Evolutionary conservation across 2,797 vertebrate species (phyloP).

Genomic region (Nannoperca obscura): DNA sequence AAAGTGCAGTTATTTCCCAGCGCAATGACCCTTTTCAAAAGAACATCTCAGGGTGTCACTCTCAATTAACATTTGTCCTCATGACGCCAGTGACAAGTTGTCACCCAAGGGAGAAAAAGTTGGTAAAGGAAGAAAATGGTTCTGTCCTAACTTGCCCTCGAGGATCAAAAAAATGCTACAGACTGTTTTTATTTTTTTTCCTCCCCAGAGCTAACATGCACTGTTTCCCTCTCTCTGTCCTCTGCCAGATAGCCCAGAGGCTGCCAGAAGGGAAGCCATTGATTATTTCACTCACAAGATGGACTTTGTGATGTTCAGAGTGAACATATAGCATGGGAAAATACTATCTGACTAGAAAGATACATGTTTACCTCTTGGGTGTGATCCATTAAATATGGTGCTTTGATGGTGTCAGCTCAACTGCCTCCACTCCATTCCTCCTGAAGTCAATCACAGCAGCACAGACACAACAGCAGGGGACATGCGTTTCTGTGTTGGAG

Average conservation of each 20-base stretch:
- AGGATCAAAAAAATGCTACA: slow-evolving; percentile 59
- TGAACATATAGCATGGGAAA: slow-evolving; percentile 57
- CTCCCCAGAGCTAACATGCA: slow-evolving; percentile 53
- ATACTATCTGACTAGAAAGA: slow-evolving; percentile 60
- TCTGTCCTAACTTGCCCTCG: slow-evolving; percentile 44
- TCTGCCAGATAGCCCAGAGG: slow-evolving; percentile 64
- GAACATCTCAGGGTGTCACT: slow-evolving; percentile 61
- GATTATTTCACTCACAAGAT: slow-evolving; percentile 79
- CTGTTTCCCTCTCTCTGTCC: slow-evolving; percentile 55
- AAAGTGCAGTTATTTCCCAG: slow-evolving; percentile 61
- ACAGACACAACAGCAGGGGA: slow-evolving; percentile 39
- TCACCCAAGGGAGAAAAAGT: slow-evolving; percentile 62
- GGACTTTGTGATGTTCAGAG: slow-evolving; percentile 69
- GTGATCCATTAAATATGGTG: slow-evolving; percentile 63
- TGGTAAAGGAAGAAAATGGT: slow-evolving; percentile 60
- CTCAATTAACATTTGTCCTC: slow-evolving; percentile 76
- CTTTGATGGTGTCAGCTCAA: slow-evolving; percentile 57
- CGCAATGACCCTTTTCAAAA: slow-evolving; percentile 62
- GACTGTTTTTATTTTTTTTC: slow-evolving; percentile 24
- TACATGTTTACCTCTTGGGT: slow-evolving; percentile 63
- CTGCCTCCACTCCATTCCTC: slow-evolving; percentile 44
- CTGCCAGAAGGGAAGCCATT: slow-evolving; percentile 71
- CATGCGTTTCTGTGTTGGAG: slow-evolving; percentile 15
- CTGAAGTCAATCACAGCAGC: slow-evolving; percentile 57
- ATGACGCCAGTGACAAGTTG: slow-evolving; percentile 64